Evolutionary conservation across 2,797 vertebrate genomes (phyloP).

Genomic region (Xenops minutus): DNA sequence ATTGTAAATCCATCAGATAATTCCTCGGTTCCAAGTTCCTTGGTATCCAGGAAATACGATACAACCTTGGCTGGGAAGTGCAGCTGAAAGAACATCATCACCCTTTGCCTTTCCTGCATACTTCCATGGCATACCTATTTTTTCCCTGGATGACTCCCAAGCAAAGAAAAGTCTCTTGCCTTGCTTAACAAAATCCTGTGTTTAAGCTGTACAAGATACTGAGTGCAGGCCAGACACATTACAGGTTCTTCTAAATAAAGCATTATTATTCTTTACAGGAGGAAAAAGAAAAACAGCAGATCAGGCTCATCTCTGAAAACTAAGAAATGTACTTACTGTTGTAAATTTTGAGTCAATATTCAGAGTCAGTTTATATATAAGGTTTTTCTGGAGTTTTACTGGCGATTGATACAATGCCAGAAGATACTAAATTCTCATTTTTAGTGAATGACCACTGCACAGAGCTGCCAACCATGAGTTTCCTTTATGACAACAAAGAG

Average conservation of each 20-base stretch:
- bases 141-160: constrained; percentile 34
- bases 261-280: not conserved
- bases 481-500: constrained; percentile 19
- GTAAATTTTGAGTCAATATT: constrained; percentile 8
- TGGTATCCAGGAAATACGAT: not conserved
- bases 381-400: not conserved
- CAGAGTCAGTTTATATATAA: not conserved
- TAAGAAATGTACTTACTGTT: not conserved
- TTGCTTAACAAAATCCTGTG: not conserved
- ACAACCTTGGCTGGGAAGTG: not conserved
- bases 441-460: not conserved
- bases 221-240: not conserved
- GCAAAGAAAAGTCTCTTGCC: not conserved
- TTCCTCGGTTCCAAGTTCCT: constrained; percentile 14
- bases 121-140: constrained; percentile 30
- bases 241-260: not conserved
- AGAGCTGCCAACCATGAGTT: not conserved
- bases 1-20: constrained; percentile 10
- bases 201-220: not conserved
- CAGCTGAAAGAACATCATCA: not conserved
- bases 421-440: constrained; percentile 43
- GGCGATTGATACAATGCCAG: not conserved
- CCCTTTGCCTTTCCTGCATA: constrained; percentile 30
- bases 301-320: not conserved
- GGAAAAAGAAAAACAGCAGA: not conserved